phyloP scores from a whole-genome alignment of 1,140 invertebrate species.

The Protaetia brevitarsis region DNA sequence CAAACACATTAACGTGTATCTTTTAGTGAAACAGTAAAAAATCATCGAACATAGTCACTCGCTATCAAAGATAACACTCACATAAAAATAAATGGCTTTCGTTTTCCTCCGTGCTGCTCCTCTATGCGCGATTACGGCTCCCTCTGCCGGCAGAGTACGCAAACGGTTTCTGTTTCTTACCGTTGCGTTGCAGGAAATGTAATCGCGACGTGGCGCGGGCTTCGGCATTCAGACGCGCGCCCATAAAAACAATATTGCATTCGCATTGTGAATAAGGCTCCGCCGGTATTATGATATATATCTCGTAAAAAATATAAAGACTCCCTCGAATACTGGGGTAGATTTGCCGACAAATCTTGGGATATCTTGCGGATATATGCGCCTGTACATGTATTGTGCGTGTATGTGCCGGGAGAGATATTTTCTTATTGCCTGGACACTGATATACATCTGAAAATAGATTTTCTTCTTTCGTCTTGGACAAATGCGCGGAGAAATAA shows the following conservation, averaged over 20 bases:
- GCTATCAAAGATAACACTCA: conserved; percentile 33
- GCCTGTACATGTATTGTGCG: not conserved
- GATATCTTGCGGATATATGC: conserved; percentile 23
- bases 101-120: not conserved
- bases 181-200: conserved; percentile 23
- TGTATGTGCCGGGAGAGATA: not conserved
- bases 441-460: conserved; percentile 19
- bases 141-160: conserved; percentile 7
- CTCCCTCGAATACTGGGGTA: conserved; percentile 24
- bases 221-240: conserved; percentile 15
- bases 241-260: conserved; percentile 33
- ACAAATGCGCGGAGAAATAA: not conserved
- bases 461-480: not conserved
- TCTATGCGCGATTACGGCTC: not conserved
- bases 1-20: conserved; percentile 32
- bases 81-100: conserved; percentile 34
- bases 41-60: conserved; percentile 29
- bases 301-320: conserved; percentile 32
- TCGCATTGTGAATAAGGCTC: conserved; percentile 28
- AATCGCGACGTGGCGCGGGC: conserved; percentile 2
- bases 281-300: conserved; percentile 26
- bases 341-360: conserved; percentile 29
- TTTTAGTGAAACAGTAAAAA: conserved; percentile 32
- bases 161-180: conserved; percentile 12
- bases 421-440: conserved; percentile 20